Base-by-base conservation (phyloP, 2,113 vertebrate species). In the Serinus canaria region DNA sequence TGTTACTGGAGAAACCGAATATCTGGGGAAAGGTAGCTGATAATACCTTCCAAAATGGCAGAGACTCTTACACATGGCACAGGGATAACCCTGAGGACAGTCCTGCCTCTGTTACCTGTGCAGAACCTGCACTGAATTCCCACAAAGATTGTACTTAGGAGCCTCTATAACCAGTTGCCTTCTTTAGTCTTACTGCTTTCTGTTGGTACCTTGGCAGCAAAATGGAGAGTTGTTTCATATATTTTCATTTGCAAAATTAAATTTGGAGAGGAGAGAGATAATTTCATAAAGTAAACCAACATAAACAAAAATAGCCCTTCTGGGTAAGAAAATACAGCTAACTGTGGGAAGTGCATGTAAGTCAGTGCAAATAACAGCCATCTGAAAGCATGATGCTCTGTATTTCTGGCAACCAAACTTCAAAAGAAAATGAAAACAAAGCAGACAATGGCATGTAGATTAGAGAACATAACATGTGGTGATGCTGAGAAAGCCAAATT, bases 171-270 rank as follows among this genome's bases (percentile, higher is more conserved):
- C 39, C 39, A 49, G 53, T 12, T 58, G 49, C 15, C 39, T 63
- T 35, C 37, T 69, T 33, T 28, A 90, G 64, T 76, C 41, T 63
- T 77, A n/a, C 50, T 77, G 59, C 28, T 60, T 94, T 86, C 75
- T 74, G 8, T 55, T 88, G 50, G 15, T 80, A 77, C 13, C 44
- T 74, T 63, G 73, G 83, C 76, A 94, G 56, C 79, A 72, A 37
- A 92, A 74, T 56, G 27, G 68, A 74, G 92, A 87, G 18, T 52
- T 78, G 39, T 49, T 53, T 60, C 6, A 11, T 92, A 30, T 53
- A 69, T 89, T 81, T 89, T 88, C 52, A 82, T 92, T 95, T 93
- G 56, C 76, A 78, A 96, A 90, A 93, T 82, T 90, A 35, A 58
- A 89, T 89, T 87, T 87, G 80, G 76, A 83, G 56, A 72, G 53